phyloP scores from a whole-genome alignment of 2,797 vertebrate genomes.

The Cottoperca gobio region DNA sequence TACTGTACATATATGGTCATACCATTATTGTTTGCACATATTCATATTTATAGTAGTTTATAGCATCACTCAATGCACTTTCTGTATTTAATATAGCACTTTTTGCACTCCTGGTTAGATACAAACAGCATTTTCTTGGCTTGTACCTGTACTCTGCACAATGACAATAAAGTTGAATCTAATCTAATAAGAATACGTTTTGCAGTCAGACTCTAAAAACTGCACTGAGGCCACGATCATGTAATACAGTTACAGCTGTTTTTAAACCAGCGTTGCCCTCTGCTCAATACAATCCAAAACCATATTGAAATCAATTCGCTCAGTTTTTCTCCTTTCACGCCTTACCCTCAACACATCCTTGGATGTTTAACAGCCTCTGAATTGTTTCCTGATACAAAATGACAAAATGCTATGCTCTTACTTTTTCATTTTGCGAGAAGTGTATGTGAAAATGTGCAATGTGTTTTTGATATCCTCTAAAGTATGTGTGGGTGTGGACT shows the following conservation, averaged over 20 bases:
- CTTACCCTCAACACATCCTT: neutral
- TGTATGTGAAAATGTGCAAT: conserved; percentile 6
- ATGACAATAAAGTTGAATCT: too few relatives aligned
- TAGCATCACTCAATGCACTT: too few relatives aligned
- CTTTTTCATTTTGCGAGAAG: neutral
- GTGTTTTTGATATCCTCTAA: neutral
- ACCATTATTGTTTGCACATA: too few relatives aligned
- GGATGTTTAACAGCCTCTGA: neutral
- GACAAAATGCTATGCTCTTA: neutral
- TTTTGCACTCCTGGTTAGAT: too few relatives aligned
- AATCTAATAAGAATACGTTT: neutral
- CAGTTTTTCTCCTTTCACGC: conserved; percentile 17
- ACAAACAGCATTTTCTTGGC: too few relatives aligned
- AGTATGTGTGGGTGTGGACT: conserved; percentile 16
- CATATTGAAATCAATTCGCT: conserved; percentile 2
- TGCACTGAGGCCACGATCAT: neutral
- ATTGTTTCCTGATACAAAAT: conserved; percentile 28
- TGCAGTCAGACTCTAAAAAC: neutral
- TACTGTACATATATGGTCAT: too few relatives aligned
- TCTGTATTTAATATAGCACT: too few relatives aligned
- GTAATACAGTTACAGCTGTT: neutral
- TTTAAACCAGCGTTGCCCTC: too few relatives aligned
- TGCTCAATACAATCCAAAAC: too few relatives aligned
- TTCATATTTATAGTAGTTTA: too few relatives aligned
- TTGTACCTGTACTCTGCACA: too few relatives aligned